Evolutionary conservation across 2,888 invertebrate genomes (phyloP), one percentile per base, ranked within the genome.

Genomic region (Chrysolina haemoptera): DNA sequence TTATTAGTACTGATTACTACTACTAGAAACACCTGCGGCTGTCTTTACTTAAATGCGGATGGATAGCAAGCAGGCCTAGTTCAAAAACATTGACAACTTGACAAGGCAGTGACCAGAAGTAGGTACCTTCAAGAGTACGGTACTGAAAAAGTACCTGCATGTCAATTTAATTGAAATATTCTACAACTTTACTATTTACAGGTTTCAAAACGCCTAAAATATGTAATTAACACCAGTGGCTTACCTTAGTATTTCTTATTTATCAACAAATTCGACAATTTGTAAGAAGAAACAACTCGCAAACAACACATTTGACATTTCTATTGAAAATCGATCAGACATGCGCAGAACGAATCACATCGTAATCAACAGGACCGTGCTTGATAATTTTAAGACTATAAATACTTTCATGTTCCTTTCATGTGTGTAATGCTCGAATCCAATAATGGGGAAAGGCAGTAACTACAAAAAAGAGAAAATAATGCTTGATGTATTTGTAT

Each of bases 291-390:
- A 59, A 59, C 59, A 59, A 35, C 46, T 16, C 3, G 75, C 76
- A 76, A 80, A 79, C 76, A 77, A 74, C 73, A 73, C 77, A 79
- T 46, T 76, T 81, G 80, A 80, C 81, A 81, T 81, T 81, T 79
- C 68, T 68, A 68, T 48, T 40, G 43, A 50, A 46, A 72, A 81
- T 79, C 76, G 73, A 79, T 77, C 41, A 48, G 46, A 14, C 79
- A 72, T 81, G 80, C 81, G 81, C 80, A 70, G 4, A 41, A 43
- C 11, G 22, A 16, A 16, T n/a, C 62, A 9, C 41, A 22, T 20
- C 22, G 22, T 16, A 27, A 18, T 46, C 20, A n/a, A 59, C 76
- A 76, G 77, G 41, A 46, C 77, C 78, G 78, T 73, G 74, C 62
- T 75, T 66, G 59, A 67, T 3, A 69, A 63, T 59, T n/a, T 73